These are phyloP conservation scores for Diprion similis DNA, from an alignment of 1,140 invertebrate genomes.

Conservation along the genomic window DNA sequence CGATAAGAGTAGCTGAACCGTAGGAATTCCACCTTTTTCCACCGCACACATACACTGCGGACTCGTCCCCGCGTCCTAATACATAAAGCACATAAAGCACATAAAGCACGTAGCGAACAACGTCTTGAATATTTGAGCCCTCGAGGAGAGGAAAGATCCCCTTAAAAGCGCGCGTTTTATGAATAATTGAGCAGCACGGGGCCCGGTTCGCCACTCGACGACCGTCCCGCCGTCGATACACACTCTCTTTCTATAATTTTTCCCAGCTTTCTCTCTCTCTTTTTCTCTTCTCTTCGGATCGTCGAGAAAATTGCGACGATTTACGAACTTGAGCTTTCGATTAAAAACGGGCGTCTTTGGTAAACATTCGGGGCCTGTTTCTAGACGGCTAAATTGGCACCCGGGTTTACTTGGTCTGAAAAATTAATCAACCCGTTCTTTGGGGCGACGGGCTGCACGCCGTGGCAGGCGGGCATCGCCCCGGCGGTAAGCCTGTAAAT, in stretches of 20 bases:
- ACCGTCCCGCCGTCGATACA: background rate
- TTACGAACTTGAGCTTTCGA: too few species aligned
- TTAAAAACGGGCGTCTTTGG: too few species aligned
- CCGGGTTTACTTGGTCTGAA: slow-evolving; percentile 36
- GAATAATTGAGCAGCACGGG: slow-evolving; percentile 38
- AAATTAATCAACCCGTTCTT: slow-evolving; percentile 44
- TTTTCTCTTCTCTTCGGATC: background rate
- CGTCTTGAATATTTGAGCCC: slow-evolving; percentile 43
- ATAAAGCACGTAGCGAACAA: background rate
- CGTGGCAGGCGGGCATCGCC: background rate
- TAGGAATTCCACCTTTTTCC: too few species aligned
- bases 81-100: too few species aligned
- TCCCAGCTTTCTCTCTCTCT: background rate
- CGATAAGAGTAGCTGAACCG: too few species aligned
- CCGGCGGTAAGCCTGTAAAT: slow-evolving; percentile 43
- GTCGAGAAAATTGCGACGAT: too few species aligned
- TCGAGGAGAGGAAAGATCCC: slow-evolving; percentile 29
- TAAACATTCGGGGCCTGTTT: too few species aligned
- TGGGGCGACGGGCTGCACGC: background rate
- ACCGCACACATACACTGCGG: too few species aligned
- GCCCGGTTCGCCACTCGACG: background rate
- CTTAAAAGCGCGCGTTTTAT: slow-evolving; percentile 46
- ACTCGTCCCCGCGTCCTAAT: too few species aligned
- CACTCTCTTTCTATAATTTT: background rate
- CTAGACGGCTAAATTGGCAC: background rate